Base-by-base conservation (phyloP, 2,888 invertebrate genomes). In the Apodemia hepburni region DNA sequence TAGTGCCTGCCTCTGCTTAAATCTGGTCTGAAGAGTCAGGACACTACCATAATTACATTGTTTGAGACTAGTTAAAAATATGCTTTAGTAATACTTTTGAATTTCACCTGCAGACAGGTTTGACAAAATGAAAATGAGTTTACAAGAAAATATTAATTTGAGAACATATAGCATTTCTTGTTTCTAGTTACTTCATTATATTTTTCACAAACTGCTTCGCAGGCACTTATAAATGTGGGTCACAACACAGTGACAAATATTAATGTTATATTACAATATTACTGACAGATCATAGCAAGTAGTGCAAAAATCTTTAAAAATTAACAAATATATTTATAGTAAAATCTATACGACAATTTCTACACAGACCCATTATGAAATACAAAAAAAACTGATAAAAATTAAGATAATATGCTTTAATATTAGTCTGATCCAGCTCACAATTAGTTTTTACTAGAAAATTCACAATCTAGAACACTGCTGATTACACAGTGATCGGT, bases 361-460 rank as follows among this genome's bases (percentile, higher is more conserved):
- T 84, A 85, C 83, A 84, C 80, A 84, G 83, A 87, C 87, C 82
- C 82, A 85, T 79, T 64, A 79, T 82, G 84, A 86, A 86, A 85
- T 83, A 87, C 81, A 86, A 84, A 77, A 84, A 84, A 80, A 83
- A 77, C 81, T 76, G 76, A 81, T 82, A 83, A 80, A 82, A 85
- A 87, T 87, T 80, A 81, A 81, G 84, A 84, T 65, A 66, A 67
- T 82, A 82, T 78, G 57, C 78, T 74, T 76, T 73, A 72, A 69
- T 70, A 69, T 73, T 73, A 76, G 82, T 80, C 84, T 78, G 75
- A 72, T 79, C 78, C 76, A 71, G 76, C 73, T 73, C 81, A 82
- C 78, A 58, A 78, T 75, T 75, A 65, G 62, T 65, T 67, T 45
- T 70, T 66, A 62, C 64, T 63, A 61, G 71, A 72, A 74, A 80